These are phyloP conservation scores for Micrastur ruficollis DNA, from an alignment of 2,797 vertebrate species.

Conservation along the genomic window DNA sequence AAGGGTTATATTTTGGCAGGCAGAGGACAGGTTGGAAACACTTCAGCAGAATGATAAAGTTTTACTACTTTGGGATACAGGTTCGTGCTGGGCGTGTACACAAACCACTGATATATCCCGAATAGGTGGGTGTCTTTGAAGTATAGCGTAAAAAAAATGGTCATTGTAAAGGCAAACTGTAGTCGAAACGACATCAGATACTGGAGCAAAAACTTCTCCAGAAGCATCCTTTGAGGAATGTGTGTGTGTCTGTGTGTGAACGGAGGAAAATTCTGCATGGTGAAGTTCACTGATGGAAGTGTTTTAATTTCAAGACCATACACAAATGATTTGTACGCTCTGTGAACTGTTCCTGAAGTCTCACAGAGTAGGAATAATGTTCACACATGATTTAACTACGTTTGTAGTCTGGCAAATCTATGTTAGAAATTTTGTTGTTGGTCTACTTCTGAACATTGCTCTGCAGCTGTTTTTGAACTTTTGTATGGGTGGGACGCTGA, in stretches of 20 bases:
- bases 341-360: neutral
- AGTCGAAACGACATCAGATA: neutral
- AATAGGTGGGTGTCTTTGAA: neutral
- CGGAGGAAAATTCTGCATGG: neutral
- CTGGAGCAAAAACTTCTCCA: neutral
- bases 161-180: neutral
- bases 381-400: neutral
- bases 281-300: neutral
- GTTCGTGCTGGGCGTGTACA: neutral
- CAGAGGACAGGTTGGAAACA: constrained; percentile 49
- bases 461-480: neutral
- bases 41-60: neutral
- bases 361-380: neutral
- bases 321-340: neutral
- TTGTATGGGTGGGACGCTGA: neutral
- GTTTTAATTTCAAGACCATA: neutral
- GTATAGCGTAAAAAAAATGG: neutral
- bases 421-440: neutral
- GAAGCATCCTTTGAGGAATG: neutral
- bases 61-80: neutral
- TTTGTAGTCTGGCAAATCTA: neutral
- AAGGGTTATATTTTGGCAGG: constrained; percentile 40
- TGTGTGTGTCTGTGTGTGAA: neutral
- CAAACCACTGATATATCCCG: neutral
- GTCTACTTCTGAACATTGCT: neutral